These are phyloP conservation scores for Origma solitaria DNA, from an alignment of 2,113 vertebrate genomes.

Conservation along the genomic window DNA sequence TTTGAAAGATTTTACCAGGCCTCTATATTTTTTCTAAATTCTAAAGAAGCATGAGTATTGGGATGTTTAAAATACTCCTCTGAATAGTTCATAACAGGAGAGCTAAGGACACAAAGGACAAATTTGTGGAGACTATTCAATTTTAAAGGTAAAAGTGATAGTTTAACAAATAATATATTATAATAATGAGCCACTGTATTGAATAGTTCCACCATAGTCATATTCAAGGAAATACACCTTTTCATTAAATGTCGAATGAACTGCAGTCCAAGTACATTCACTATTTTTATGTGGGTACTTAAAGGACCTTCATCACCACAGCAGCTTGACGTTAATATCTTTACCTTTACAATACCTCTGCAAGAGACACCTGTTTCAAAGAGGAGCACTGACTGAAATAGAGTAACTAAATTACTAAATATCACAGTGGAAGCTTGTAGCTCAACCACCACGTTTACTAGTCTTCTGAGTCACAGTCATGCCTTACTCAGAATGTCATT, in stretches of 20 bases:
- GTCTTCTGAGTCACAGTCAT: neutral
- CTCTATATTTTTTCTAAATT: neutral
- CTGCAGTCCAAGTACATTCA: neutral
- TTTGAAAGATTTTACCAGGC: neutral
- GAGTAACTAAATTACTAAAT: neutral
- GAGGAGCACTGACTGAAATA: neutral
- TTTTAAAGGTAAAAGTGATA: neutral
- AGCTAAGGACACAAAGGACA: neutral
- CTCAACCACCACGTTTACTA: neutral
- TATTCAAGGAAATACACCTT: neutral
- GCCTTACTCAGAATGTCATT: neutral
- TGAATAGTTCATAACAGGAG: neutral
- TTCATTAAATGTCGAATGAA: neutral
- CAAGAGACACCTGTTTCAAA: neutral
- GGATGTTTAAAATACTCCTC: neutral
- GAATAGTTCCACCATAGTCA: neutral
- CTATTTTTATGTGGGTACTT: neutral
- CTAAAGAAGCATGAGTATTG: neutral
- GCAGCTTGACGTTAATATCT: neutral
- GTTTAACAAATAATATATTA: neutral
- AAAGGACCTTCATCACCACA: neutral
- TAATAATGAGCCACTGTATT: neutral
- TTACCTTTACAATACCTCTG: neutral
- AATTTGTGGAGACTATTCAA: neutral
- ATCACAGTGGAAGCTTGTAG: neutral